phyloP scores from a whole-genome alignment of 2,797 vertebrate species.

The Anguilla obscura region DNA sequence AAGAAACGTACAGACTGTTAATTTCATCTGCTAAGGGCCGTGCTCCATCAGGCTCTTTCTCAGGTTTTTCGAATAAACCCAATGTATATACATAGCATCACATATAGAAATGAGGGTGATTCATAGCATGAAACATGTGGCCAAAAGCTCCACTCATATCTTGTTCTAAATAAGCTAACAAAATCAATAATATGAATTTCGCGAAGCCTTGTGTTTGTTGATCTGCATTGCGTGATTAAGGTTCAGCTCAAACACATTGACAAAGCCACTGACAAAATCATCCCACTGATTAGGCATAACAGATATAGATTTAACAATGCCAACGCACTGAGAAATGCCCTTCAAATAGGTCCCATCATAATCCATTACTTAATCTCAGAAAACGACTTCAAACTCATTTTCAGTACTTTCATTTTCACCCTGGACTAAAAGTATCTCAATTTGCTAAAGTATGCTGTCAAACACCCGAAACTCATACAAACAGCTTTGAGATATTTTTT shows the following conservation, averaged over 20 bases:
- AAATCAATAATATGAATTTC: not conserved
- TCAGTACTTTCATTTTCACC: not conserved
- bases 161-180: not conserved
- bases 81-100: not conserved
- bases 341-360: not conserved
- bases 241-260: not conserved
- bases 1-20: not conserved
- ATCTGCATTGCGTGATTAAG: not conserved
- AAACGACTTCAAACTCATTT: conserved; percentile 12
- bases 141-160: not conserved
- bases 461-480: not conserved
- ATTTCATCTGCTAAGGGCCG: not conserved
- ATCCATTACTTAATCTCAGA: not conserved
- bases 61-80: not conserved
- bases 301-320: not conserved
- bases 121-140: not conserved
- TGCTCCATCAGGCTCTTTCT: not conserved
- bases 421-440: not conserved
- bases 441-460: not conserved
- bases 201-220: not conserved
- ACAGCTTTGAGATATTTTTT: not conserved
- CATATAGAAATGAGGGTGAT: not conserved
- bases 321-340: not conserved
- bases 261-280: not conserved
- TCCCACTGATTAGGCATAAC: not conserved